Conservation (phyloP, 2,113 vertebrate species). For the Pao palembangensis region DNA sequence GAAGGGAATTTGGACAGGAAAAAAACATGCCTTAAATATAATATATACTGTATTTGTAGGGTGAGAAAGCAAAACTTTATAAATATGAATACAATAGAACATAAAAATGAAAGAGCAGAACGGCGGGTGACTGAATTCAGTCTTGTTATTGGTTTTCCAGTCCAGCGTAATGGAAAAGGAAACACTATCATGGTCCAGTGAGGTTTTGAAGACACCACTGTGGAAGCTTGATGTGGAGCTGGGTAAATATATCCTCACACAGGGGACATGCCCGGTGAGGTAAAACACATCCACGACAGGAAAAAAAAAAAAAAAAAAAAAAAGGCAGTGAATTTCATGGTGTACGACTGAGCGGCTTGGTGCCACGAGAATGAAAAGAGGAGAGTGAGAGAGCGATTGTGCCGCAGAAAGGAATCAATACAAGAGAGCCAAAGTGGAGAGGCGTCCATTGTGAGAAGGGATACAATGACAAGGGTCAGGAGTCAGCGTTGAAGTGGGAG, state of each 20-base stretch:
- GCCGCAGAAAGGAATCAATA: conserved; percentile 42
- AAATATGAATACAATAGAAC: too few species aligned
- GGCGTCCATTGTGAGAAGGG: conserved; percentile 45
- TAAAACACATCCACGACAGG: conserved; percentile 29
- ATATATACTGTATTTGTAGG: too few species aligned
- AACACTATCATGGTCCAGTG: conserved; percentile 22
- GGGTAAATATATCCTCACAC: conserved; percentile 51
- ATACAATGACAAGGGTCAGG: conserved; percentile 66
- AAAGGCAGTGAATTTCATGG: conserved; percentile 30
- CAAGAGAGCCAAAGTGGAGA: conserved; percentile 42
- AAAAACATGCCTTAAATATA: too few species aligned
- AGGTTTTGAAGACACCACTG: conserved; percentile 31
- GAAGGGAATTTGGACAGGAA: too few species aligned
- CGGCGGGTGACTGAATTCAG: not conserved
- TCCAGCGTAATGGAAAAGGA: conserved; percentile 17
- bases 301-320: conserved; percentile 43
- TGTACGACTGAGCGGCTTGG: conserved; percentile 11
- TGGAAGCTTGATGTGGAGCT: conserved; percentile 37
- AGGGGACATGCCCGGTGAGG: conserved; percentile 22
- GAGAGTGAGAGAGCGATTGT: conserved; percentile 18
- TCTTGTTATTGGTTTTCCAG: conserved; percentile 8
- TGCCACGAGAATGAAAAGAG: conserved; percentile 12
- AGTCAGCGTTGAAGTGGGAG: conserved; percentile 53
- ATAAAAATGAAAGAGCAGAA: conserved; percentile 2
- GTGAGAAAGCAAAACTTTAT: too few species aligned